Percentiles rank a stretch among this genome's conserved stretches.
phyloP scores from a whole-genome alignment of 2,888 invertebrate species.

The Caenorhabditis sp. region DNA sequence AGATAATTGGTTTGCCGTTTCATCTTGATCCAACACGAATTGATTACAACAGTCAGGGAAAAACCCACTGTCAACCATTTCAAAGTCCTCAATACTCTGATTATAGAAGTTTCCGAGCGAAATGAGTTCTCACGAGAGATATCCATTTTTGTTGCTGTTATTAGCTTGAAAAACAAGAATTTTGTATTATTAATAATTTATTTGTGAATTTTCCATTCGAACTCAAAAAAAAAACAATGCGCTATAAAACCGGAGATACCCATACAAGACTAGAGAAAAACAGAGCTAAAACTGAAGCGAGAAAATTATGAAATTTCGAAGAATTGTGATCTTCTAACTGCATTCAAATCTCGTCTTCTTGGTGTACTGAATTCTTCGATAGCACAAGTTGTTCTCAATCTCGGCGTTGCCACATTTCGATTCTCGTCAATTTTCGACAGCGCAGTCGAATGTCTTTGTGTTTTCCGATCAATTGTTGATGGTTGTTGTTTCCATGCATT shows the following conservation, averaged over 20 bases:
- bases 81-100: no score
- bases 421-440: slow-evolving; percentile 40
- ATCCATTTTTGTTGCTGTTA: no score
- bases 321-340: slow-evolving; percentile 34
- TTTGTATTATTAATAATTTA: not conserved
- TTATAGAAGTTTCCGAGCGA: no score
- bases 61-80: no score
- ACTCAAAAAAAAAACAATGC: not conserved
- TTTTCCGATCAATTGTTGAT: slow-evolving; percentile 12
- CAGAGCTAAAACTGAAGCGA: not conserved
- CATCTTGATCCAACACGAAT: no score
- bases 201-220: no score
- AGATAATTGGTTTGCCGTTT: no score
- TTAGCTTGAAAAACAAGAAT: no score
- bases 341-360: slow-evolving; percentile 30
- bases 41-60: no score
- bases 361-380: slow-evolving; percentile 18
- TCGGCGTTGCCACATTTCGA: slow-evolving; percentile 17
- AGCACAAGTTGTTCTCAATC: slow-evolving; percentile 16
- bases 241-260: slow-evolving; percentile 9
- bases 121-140: no score
- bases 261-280: slow-evolving; percentile 5
- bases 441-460: slow-evolving; percentile 19
- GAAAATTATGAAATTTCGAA: slow-evolving; percentile 16
- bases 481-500: slow-evolving; percentile 36